phyloP scores from a whole-genome alignment of 2,113 vertebrate species.

The Strigops habroptila region DNA sequence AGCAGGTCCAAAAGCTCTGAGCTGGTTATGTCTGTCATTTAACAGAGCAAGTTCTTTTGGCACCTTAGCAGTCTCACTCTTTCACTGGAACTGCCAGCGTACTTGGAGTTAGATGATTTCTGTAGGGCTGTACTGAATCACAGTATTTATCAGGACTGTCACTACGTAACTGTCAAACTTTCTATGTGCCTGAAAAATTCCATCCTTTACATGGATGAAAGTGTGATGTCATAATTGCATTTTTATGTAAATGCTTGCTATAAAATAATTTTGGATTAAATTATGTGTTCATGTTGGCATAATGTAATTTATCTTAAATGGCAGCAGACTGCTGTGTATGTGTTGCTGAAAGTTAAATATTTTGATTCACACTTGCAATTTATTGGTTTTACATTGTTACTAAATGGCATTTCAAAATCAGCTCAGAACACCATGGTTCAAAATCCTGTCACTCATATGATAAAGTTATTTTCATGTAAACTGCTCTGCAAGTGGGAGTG shows the following conservation, averaged over 20 bases:
- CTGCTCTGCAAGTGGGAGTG: not conserved
- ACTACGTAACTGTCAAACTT: not conserved
- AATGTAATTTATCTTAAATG: not conserved
- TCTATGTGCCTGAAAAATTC: not conserved
- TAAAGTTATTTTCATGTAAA: not conserved
- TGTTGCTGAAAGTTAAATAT: conserved; percentile 40
- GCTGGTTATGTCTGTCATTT: not conserved
- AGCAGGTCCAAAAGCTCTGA: not conserved
- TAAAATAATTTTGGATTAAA: conserved; percentile 53
- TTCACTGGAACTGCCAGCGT: not conserved
- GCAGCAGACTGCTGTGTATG: conserved; percentile 13
- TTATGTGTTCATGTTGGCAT: conserved; percentile 1
- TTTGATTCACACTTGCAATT: not conserved
- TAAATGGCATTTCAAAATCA: conserved; percentile 6
- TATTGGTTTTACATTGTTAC: conserved; percentile 48
- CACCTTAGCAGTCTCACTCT: not conserved
- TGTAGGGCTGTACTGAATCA: not conserved
- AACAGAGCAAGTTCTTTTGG: not conserved
- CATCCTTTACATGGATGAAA: not conserved
- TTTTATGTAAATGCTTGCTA: conserved; percentile 30
- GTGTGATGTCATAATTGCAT: conserved; percentile 7
- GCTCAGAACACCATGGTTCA: not conserved
- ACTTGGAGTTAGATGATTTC: not conserved
- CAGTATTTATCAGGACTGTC: conserved; percentile 19
- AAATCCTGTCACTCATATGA: not conserved